These are phyloP conservation scores for Onychorhynchus coronatus DNA, from an alignment of 2,113 vertebrate species.

Conservation along the genomic window DNA sequence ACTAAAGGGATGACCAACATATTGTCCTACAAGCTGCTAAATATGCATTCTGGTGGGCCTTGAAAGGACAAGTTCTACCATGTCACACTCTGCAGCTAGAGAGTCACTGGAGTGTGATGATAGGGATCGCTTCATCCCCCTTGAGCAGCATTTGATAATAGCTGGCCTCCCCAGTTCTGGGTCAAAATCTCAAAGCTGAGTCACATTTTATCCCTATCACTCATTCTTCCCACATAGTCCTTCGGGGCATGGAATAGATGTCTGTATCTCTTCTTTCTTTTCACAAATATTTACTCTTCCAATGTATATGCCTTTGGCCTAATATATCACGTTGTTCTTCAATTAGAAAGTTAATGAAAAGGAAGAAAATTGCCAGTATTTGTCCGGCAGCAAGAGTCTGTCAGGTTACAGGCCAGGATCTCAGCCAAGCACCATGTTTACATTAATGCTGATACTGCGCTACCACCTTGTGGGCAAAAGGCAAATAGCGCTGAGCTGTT, in stretches of 20 bases:
- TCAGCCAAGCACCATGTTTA: background rate
- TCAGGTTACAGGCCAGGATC: background rate
- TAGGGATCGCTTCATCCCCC: background rate
- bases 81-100: background rate
- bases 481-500: background rate
- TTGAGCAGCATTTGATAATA: background rate
- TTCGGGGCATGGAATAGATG: background rate
- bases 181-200: background rate
- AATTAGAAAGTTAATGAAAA: background rate
- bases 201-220: background rate
- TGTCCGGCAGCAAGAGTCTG: background rate
- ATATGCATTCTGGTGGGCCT: background rate
- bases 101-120: background rate
- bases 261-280: background rate
- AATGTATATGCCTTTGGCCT: background rate
- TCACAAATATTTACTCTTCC: background rate
- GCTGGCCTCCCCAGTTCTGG: background rate
- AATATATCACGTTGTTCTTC: background rate
- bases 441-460: slow-evolving; percentile 46
- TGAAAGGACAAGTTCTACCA: background rate
- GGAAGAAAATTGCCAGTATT: background rate
- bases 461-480: slow-evolving; percentile 75
- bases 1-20: background rate
- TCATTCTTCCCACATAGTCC: background rate
- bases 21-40: background rate